Base-by-base conservation (phyloP, 2,797 vertebrate genomes). In the Galaxias olidus region DNA sequence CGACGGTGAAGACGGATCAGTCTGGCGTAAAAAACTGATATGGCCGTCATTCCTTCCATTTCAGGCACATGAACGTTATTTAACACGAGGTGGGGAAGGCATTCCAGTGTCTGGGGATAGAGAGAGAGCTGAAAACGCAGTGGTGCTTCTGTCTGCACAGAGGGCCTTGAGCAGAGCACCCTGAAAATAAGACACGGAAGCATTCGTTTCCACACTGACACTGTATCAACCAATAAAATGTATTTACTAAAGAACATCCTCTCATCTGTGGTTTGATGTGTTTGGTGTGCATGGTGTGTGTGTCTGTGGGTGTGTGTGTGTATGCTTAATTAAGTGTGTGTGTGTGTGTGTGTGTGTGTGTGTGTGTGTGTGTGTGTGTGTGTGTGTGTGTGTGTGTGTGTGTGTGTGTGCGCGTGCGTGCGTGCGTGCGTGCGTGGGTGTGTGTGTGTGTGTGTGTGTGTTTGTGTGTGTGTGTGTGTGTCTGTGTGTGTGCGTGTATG, bases 1-100 rank as follows among this genome's bases (percentile, higher is more conserved):
- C 83, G 84, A 70, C 67, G 70, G 76, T 74, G 69, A 76, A 76
- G 82, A 80, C 72, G 55, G 58, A 85, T 77, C 68, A 68, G 71
- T 78, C 73, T 77, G 65, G 70, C 76, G 79, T 73, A 78, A 75
- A 81, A 69, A 30, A 82, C 65, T 74, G 82, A 77, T 46, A 82
- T 58, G 40, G 66, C 41, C 15, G 12, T 20, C 20, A 14, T 43
- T 61, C 10, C 52, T 77, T 76, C 51, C 68, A 61, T 77, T 68
- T 71, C 52, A 52, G 44, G 42, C 14, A 0, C 66, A 66, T 61
- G 63, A 47, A 61, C 47, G 72, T 76, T 57, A 47, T 63, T 69
- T 73, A 77, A 75, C 73, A 62, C 10, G 30, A 61, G 73, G 76
- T 18, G 74, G 53, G 43, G 49, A 75, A 63, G 8, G n/a, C 58